A percentile compares a stretch with the other conserved stretches of the same genome.
Conservation (phyloP, 1,140 invertebrate genomes). For the Amyelois transitella region DNA sequence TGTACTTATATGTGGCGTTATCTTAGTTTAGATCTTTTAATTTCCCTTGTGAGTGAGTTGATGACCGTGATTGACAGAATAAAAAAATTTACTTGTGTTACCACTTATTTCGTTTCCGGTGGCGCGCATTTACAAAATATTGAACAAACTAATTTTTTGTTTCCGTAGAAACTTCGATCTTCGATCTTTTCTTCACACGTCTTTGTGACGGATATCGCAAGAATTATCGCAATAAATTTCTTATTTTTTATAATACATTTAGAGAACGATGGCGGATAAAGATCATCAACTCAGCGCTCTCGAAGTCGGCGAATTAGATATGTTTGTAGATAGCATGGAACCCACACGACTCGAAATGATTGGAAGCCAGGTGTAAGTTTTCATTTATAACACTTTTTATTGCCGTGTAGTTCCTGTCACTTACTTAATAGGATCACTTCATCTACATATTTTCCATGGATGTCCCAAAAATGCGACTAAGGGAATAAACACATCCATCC, state of each 20-base stretch:
- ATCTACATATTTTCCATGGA: too few species aligned
- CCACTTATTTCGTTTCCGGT: constrained; percentile 6
- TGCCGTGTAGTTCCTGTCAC: too few species aligned
- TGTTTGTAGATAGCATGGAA: constrained; percentile 62
- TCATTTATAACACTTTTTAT: constrained; percentile 5
- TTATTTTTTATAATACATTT: neutral
- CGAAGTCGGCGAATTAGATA: constrained; percentile 59
- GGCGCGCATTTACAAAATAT: constrained; percentile 18
- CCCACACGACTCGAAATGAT: constrained; percentile 50
- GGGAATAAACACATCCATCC: too few species aligned
- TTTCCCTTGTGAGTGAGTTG: neutral
- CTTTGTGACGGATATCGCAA: too few species aligned
- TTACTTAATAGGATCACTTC: too few species aligned
- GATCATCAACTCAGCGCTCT: constrained; percentile 53
- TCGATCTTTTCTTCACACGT: too few species aligned
- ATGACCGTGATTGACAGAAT: too few species aligned
- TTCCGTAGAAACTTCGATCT: constrained; percentile 26
- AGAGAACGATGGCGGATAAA: constrained; percentile 50
- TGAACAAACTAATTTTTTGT: constrained; percentile 29
- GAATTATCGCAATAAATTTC: too few species aligned
- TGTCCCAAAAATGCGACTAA: too few species aligned
- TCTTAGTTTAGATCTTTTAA: too few species aligned
- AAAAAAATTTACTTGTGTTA: too few species aligned
- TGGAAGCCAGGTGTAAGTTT: constrained; percentile 59
- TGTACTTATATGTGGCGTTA: neutral